These are phyloP conservation scores for Dolichallabes microphthalmus DNA, from an alignment of 2,113 vertebrate species.

Conservation along the genomic window DNA sequence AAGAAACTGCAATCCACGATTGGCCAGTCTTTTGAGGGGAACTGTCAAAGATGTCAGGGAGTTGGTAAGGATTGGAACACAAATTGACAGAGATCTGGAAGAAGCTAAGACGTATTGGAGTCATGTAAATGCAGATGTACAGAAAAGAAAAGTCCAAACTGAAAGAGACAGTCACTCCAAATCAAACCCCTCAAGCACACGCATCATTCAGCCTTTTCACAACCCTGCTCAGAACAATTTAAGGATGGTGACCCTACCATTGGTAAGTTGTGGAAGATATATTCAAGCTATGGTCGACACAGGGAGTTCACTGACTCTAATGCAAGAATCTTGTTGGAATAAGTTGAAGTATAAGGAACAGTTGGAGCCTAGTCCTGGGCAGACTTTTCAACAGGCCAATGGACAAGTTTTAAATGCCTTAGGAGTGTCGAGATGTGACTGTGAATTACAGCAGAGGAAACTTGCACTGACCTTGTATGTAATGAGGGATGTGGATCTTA, in stretches of 20 bases:
- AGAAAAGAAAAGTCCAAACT: too few species aligned
- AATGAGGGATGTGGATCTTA: too few species aligned
- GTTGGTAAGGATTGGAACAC: too few species aligned
- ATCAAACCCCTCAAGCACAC: not conserved
- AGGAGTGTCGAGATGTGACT: too few species aligned
- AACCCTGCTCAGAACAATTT: not conserved
- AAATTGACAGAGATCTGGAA: too few species aligned
- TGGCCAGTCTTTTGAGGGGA: not conserved
- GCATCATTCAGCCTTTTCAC: not conserved
- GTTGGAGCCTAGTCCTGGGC: too few species aligned
- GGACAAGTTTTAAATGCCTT: too few species aligned
- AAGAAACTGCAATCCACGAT: not conserved
- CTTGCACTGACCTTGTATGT: too few species aligned
- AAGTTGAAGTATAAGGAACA: not conserved
- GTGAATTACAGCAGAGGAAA: too few species aligned
- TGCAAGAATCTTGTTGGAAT: not conserved
- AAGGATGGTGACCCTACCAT: not conserved
- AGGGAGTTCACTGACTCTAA: not conserved
- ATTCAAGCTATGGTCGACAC: not conserved
- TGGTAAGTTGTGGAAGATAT: not conserved
- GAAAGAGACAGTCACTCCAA: not conserved
- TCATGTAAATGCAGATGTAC: not conserved
- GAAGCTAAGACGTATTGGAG: too few species aligned
- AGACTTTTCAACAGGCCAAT: too few species aligned
- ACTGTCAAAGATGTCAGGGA: not conserved